phyloP scores from a whole-genome alignment of 2,113 vertebrate genomes.

The Ochotona curzoniae region DNA sequence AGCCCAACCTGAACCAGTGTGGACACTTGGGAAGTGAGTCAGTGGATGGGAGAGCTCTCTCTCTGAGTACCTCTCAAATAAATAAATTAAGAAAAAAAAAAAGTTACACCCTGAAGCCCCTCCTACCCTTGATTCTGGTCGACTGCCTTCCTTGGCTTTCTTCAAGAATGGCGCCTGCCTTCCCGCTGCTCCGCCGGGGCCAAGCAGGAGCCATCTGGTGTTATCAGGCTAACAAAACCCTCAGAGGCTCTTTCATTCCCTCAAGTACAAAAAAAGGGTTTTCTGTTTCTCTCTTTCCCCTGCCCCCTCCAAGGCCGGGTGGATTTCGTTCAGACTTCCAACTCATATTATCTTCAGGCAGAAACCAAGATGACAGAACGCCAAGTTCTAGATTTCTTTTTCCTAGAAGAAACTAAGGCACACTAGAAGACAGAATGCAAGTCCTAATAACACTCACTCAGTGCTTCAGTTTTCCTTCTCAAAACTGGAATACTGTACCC shows the following conservation, averaged over 20 bases:
- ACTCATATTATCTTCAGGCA: slow-evolving; percentile 42
- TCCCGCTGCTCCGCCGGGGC: background rate
- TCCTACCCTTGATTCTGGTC: background rate
- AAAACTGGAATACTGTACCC: background rate
- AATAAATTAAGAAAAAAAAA: no score
- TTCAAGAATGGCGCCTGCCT: background rate
- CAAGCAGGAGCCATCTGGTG: background rate
- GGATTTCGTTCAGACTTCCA: slow-evolving; percentile 47
- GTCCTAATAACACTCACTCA: accelerated
- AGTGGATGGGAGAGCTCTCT: no score
- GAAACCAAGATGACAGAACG: slow-evolving; percentile 3
- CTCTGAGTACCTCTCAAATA: no score
- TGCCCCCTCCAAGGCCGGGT: background rate
- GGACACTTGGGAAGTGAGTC: no score
- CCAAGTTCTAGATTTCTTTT: background rate
- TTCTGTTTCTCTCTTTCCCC: slow-evolving; percentile 50
- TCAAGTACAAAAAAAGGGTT: background rate
- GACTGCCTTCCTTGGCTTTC: background rate
- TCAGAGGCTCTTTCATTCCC: background rate
- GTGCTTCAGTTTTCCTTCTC: background rate
- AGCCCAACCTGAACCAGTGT: no score
- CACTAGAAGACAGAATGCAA: background rate
- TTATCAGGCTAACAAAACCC: slow-evolving; percentile 26
- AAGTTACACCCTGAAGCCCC: no score
- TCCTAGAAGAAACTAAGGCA: slow-evolving; percentile 53